Evolutionary conservation across 2,888 invertebrate species (phyloP), one percentile per base, ranked within the genome.

Genomic region (Eutolmus rufibarbis): DNA sequence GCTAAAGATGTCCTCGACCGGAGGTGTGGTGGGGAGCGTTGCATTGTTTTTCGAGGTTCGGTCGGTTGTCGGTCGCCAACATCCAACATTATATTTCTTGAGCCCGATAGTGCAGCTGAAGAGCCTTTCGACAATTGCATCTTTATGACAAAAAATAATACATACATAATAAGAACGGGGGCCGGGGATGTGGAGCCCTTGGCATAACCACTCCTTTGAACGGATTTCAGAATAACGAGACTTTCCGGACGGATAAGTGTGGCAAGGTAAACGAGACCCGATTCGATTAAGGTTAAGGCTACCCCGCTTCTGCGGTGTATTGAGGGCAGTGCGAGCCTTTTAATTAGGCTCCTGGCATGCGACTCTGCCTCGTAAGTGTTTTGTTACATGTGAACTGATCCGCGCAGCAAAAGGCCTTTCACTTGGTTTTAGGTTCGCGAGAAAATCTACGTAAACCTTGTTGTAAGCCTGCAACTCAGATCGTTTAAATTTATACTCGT

Each of bases 211-310:
- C 66, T 76, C 8, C 40, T 78, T 78, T 78, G 78, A n/a, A n/a
- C 76, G 5, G 37, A 77, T 78, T 78, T 23, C 5, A 78, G 43
- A 78, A 78, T 78, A 78, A 78, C 40, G 46, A 40, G 78, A 23
- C 43, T 78, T 66, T 66, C 66, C 66, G 66, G 66, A 66, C 66
- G 66, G 23, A 43, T 78, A 43, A 40, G 78, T 40, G 40, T 78
- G 78, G 43, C 78, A 78, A 78, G 40, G 40, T 78, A 78, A 78
- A 78, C 78, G 37, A 78, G 78, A 19, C 66, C 34, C 43, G 23
- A 78, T 37, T 43, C 43, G 40, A 78, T 78, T 43, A 78, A 78
- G 78, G 78, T 78, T 78, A 78, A 78, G 78, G 78, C 78, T 78
- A 2, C 16, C 43, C n/a, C 66, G 12, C 12, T 51, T 23, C 23